Percentiles rank a stretch among this genome's conserved stretches.
These are phyloP conservation scores for Hylaeus volcanicus DNA, from an alignment of 1,140 invertebrate species.

Conservation along the genomic window DNA sequence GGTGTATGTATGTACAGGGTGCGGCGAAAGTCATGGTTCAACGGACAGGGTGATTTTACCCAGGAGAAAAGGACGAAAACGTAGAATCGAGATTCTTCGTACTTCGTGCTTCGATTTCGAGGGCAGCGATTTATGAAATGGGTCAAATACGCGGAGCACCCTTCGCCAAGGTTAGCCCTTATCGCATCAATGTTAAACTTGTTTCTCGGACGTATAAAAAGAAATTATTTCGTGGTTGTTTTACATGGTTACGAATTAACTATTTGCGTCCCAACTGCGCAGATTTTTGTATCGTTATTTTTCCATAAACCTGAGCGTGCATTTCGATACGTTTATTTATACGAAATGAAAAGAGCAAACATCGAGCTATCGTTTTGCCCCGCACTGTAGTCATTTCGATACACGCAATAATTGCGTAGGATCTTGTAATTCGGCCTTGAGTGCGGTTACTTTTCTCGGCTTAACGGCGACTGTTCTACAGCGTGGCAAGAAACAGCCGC, in stretches of 20 bases:
- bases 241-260: too few species aligned
- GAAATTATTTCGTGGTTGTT: too few species aligned
- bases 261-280: too few species aligned
- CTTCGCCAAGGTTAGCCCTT: not conserved
- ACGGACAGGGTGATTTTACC: conserved; percentile 1
- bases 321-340: too few species aligned
- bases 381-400: not conserved
- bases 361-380: too few species aligned
- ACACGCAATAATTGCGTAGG: not conserved
- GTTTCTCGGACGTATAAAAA: too few species aligned
- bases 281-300: too few species aligned
- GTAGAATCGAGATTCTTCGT: not conserved
- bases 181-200: too few species aligned
- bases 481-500: not conserved
- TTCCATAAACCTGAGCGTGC: too few species aligned
- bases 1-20: conserved; percentile 6
- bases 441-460: conserved; percentile 10
- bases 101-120: not conserved
- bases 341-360: too few species aligned
- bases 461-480: not conserved
- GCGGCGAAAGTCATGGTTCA: conserved; percentile 23
- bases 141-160: not conserved
- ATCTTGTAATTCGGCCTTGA: conserved; percentile 1
- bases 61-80: not conserved
- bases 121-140: not conserved